Base-by-base conservation (phyloP, 2,888 invertebrate species). In the Neocrepidodera transversa region DNA sequence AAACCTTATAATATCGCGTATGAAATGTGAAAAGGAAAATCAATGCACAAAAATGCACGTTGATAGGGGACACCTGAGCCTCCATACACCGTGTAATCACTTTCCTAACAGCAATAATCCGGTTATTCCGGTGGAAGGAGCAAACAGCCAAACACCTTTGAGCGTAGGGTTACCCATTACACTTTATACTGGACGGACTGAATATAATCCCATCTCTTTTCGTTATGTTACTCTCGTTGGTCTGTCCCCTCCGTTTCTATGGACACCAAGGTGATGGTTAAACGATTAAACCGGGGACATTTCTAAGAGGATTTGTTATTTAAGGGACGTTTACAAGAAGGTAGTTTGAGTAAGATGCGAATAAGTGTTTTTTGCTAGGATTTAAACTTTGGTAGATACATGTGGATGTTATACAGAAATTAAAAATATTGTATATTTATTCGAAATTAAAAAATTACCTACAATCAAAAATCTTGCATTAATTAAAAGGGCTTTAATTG, bases 81-180 rank as follows among this genome's bases (percentile, higher is more conserved):
- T 23, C 47, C 54, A 36, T 45, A 26, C 8, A 2, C 16, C 35
- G 17, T 54, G 45, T 54, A 54, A 54, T 54, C 54, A 28, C 52
- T 38, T 18, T 52, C 52, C 52, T 52, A 52, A 52, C 52, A 28
- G 43, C 45, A 36, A 35, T 54, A 54, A 54, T 54, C 54, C 54
- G 54, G 45, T 54, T 54, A 54, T 54, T 54, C 45, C 54, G 36
- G 54, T 36, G 36, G 54, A 54, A 54, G 54, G 26, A 54, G 45
- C 54, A 54, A 54, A 54, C 54, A 35, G 47, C 35, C 54, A 32
- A 45, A 54, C 54, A 54, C 54, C 54, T 54, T 54, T 54, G 54
- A 54, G 54, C 54, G 54, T 54, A 45, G 45, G 45, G 54, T 54
- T 54, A 54, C 54, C 54, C 45, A 45, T 54, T 54, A 54, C 45